These are phyloP conservation scores for Heliconius hewitsoni DNA, from an alignment of 1,140 invertebrate genomes.

Conservation along the genomic window DNA sequence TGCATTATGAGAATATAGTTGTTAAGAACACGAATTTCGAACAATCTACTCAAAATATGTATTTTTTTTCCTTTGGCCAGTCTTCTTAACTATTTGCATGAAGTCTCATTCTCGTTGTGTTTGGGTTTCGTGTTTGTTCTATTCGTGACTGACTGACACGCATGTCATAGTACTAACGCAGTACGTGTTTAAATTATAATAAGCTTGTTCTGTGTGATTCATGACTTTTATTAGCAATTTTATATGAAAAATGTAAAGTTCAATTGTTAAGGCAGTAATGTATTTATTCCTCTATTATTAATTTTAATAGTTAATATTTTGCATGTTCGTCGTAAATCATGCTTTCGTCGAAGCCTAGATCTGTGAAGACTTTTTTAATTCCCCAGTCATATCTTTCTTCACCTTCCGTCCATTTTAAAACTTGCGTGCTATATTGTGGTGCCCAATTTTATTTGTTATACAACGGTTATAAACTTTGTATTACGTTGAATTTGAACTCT, in stretches of 20 bases:
- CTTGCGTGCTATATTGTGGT: no score
- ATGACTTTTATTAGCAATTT: not conserved
- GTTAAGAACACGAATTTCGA: no score
- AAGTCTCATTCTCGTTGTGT: not conserved
- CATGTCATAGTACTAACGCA: not conserved
- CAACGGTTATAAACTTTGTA: no score
- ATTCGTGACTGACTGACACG: conserved; percentile 21
- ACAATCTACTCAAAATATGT: not conserved
- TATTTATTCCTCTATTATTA: no score
- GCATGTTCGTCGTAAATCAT: not conserved
- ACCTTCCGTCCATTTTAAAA: no score
- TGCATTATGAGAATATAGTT: no score
- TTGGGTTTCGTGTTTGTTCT: not conserved
- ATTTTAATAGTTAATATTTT: not conserved
- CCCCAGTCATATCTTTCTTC: no score
- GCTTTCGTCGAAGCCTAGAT: not conserved
- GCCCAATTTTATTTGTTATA: no score
- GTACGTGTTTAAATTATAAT: conserved; percentile 20
- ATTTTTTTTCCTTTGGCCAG: not conserved
- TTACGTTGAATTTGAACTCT: no score
- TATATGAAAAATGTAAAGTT: no score
- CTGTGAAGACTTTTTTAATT: no score
- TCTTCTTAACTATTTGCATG: not conserved
- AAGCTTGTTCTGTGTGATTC: not conserved
- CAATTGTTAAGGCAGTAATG: no score